A percentile compares a stretch with the other conserved stretches of the same genome.
Conservation (phyloP, 2,113 vertebrate species). For the Malurus melanocephalus region DNA sequence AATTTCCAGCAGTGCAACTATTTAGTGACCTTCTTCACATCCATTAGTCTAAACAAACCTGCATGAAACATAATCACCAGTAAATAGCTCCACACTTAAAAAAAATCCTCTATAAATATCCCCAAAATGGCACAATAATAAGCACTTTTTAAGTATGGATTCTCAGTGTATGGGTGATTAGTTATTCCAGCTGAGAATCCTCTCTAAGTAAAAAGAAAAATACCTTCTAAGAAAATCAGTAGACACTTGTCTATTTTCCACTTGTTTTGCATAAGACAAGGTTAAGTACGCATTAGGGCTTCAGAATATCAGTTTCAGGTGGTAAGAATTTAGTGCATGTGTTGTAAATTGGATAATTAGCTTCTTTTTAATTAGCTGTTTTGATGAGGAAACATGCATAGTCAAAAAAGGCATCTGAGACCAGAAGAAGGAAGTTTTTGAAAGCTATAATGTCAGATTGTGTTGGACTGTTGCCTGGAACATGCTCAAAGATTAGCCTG, state of each 20-base stretch:
- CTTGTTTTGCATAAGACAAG: not conserved
- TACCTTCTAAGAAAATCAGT: not conserved
- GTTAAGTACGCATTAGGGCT: not conserved
- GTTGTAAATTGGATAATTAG: slow-evolving; percentile 24
- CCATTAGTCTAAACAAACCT: not conserved
- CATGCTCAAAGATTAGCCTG: not conserved
- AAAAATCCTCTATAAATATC: not conserved
- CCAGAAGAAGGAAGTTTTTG: not conserved
- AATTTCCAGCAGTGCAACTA: not conserved
- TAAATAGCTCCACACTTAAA: not conserved
- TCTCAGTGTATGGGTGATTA: not conserved
- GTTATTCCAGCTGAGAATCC: not conserved
- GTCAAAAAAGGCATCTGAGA: not conserved
- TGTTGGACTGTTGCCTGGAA: slow-evolving; percentile 9
- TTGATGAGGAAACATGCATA: not conserved
- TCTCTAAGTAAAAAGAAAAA: not conserved
- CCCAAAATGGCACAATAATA: not conserved
- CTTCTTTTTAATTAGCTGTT: slow-evolving; percentile 5
- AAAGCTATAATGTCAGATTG: not conserved
- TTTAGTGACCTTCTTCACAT: not conserved
- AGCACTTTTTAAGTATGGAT: not conserved
- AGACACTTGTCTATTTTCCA: not conserved
- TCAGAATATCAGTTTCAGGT: not conserved
- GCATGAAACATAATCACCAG: not conserved
- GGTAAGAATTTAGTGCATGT: not conserved